phyloP scores from a whole-genome alignment of 2,113 vertebrate species.

The Telmatochromis bifrenatus region DNA sequence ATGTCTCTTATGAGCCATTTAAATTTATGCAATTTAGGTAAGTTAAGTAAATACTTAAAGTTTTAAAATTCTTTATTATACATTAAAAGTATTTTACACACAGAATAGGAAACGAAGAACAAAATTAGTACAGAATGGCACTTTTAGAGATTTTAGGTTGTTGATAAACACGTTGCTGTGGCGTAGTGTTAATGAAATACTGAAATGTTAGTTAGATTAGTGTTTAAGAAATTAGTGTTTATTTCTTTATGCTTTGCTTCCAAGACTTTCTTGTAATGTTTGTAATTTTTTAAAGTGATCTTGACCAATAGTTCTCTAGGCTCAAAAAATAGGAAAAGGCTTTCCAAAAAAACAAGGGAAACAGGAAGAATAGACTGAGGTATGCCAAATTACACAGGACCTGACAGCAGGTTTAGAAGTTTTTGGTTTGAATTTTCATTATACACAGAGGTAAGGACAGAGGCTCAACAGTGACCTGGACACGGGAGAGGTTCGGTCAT shows the following conservation, averaged over 20 bases:
- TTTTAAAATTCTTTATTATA: background rate
- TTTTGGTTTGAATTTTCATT: background rate
- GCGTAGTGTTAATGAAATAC: background rate
- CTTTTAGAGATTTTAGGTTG: background rate
- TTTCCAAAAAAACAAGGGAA: background rate
- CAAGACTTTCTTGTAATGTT: background rate
- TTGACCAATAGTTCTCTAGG: background rate
- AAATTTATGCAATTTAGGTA: background rate
- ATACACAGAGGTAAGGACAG: background rate
- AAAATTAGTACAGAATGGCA: background rate
- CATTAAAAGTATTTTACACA: background rate
- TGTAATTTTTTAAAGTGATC: background rate
- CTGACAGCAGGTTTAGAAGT: background rate
- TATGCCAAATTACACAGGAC: background rate
- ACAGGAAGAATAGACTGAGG: background rate
- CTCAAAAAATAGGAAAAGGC: background rate
- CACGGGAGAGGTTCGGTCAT: background rate
- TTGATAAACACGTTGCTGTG: background rate
- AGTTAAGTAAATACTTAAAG: background rate
- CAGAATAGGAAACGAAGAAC: background rate
- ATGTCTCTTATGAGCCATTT: background rate
- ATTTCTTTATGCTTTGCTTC: background rate
- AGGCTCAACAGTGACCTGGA: background rate
- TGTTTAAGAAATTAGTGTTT: background rate
- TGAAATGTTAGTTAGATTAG: background rate